These are phyloP conservation scores for Chrysemys picta DNA, from an alignment of 2,113 vertebrate genomes.

Conservation along the genomic window DNA sequence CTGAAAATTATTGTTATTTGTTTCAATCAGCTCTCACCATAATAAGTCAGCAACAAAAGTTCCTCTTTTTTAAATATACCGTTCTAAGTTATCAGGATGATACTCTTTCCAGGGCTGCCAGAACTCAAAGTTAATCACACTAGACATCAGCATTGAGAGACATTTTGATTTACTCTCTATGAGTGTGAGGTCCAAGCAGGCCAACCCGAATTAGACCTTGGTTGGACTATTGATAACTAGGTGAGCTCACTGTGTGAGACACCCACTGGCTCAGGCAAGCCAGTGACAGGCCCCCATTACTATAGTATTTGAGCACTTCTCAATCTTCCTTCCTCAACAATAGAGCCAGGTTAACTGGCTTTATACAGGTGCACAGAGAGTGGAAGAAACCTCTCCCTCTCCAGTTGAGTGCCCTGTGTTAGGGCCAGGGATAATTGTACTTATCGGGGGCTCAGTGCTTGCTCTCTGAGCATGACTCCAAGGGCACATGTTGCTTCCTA, in stretches of 20 bases:
- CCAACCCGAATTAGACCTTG: too few species aligned
- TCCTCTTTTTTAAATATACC: background rate
- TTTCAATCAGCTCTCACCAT: background rate
- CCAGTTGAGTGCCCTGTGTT: background rate
- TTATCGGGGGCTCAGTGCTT: background rate
- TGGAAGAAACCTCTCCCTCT: background rate
- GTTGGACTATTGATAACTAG: too few species aligned
- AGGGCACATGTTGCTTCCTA: background rate
- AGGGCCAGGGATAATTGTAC: background rate
- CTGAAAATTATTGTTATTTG: background rate
- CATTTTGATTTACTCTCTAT: too few species aligned
- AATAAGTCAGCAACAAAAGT: slow-evolving; percentile 22
- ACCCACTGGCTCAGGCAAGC: background rate
- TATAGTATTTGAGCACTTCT: background rate
- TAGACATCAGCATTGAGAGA: background rate
- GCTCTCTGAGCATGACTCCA: background rate
- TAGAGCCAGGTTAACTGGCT: background rate
- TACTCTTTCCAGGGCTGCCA: background rate
- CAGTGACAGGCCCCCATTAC: background rate
- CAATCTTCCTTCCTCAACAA: background rate
- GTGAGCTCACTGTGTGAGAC: too few species aligned
- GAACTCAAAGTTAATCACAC: background rate
- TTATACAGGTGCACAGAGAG: background rate
- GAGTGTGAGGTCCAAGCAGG: too few species aligned
- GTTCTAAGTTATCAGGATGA: background rate